These are phyloP conservation scores for Myiagra hebetior DNA, from an alignment of 2,113 vertebrate species.

Conservation along the genomic window DNA sequence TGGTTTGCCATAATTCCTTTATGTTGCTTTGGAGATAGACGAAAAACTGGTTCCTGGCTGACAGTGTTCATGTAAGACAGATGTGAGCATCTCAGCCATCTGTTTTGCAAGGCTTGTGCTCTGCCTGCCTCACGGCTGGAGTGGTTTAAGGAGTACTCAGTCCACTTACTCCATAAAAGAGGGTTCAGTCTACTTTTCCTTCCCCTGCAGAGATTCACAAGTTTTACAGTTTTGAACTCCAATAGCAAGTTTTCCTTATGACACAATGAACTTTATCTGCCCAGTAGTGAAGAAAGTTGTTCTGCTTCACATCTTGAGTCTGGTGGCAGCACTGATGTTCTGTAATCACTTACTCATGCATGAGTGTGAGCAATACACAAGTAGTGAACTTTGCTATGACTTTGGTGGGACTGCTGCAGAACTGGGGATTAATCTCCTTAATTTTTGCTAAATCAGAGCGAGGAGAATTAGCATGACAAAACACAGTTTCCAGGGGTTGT, in stretches of 20 bases:
- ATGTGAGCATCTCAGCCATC: not conserved
- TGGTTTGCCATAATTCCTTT: not conserved
- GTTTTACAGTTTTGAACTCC: not conserved
- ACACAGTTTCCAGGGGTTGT: not conserved
- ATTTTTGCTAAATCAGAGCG: not conserved
- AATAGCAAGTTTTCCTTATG: not conserved
- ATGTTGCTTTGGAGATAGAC: not conserved
- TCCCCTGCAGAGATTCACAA: not conserved
- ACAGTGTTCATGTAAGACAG: not conserved
- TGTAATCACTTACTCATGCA: not conserved
- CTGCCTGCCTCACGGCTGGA: not conserved
- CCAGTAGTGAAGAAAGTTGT: not conserved
- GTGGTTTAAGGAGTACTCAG: not conserved
- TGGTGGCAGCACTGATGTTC: not conserved
- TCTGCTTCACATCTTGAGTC: not conserved
- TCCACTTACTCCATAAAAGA: not conserved
- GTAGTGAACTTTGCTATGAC: not conserved
- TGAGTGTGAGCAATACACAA: not conserved
- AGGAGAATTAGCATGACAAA: not conserved
- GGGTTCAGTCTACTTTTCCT: not conserved
- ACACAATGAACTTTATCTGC: not conserved
- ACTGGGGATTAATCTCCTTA: not conserved
- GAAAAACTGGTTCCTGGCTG: not conserved
- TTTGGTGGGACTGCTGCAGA: not conserved
- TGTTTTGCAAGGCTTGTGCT: not conserved